Evolutionary conservation across 2,888 invertebrate species (phyloP).

Genomic region (Onthophagus sagittarius): DNA sequence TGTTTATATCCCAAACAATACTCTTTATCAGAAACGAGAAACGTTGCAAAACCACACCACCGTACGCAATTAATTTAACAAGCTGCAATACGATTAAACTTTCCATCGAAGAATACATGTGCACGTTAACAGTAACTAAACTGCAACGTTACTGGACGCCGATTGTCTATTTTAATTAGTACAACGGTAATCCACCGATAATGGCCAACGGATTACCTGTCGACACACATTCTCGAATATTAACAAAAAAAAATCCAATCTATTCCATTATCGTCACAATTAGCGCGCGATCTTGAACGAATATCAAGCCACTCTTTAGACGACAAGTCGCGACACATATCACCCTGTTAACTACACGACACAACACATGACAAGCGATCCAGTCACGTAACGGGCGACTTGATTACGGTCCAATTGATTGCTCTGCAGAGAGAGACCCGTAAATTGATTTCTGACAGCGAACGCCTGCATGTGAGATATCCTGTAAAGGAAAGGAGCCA

Average conservation of each 20-base stretch:
- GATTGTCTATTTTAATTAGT: background rate
- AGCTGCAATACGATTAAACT: background rate
- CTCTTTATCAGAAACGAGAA: background rate
- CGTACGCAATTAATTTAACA: background rate
- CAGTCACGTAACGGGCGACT: constrained; percentile 21
- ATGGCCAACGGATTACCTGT: background rate
- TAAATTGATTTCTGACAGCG: constrained; percentile 33
- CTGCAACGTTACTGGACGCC: background rate
- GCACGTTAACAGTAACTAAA: background rate
- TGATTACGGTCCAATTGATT: constrained; percentile 31
- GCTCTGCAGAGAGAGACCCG: constrained; percentile 26
- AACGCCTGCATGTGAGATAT: constrained; percentile 29
- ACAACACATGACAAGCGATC: constrained; percentile 12
- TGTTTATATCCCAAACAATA: background rate
- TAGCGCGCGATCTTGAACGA: background rate
- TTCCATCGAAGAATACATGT: background rate
- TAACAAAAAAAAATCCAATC: background rate
- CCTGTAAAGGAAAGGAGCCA: constrained; percentile 23
- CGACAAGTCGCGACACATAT: background rate
- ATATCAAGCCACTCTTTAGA: background rate
- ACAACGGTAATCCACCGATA: background rate
- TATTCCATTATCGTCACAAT: background rate
- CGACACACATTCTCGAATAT: background rate
- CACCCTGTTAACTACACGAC: constrained; percentile 4
- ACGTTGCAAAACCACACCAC: background rate